Evolutionary conservation across 2,797 vertebrate species (phyloP).

Genomic region (Sandelia bainsii): DNA sequence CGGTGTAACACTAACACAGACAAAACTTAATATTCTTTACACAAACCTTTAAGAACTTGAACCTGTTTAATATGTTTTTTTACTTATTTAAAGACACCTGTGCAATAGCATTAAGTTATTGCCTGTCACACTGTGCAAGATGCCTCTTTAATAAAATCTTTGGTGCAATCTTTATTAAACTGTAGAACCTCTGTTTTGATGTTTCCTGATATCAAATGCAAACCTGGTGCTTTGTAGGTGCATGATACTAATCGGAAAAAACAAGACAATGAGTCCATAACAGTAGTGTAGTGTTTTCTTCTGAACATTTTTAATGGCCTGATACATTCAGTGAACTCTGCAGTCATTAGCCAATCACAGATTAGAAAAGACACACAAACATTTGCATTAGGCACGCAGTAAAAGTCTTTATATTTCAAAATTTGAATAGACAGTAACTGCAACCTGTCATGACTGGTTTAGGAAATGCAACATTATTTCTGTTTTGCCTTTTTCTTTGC

Average conservation of each 20-base stretch:
- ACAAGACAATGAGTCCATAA: too few species aligned
- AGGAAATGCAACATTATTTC: conserved; percentile 2
- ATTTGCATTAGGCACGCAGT: conserved; percentile 6
- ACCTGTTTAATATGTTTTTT: background rate
- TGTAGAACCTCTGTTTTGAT: too few species aligned
- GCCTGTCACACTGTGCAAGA: too few species aligned
- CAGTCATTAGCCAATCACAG: background rate
- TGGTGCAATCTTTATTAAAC: too few species aligned
- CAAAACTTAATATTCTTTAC: background rate
- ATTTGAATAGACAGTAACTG: background rate
- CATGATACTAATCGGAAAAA: too few species aligned
- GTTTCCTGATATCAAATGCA: too few species aligned
- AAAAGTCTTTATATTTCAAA: background rate
- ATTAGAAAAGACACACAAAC: background rate
- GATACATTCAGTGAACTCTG: background rate
- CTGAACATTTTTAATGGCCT: too few species aligned
- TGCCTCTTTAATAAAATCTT: too few species aligned
- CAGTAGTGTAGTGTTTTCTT: too few species aligned
- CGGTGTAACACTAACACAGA: background rate
- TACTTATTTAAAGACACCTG: background rate
- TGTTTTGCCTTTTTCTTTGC: conserved; percentile 11
- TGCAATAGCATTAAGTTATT: background rate
- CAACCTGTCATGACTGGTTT: background rate
- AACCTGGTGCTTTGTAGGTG: too few species aligned
- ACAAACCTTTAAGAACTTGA: background rate